Conservation (phyloP, 2,797 vertebrate species). For the Stomatorhinus walkeri region DNA sequence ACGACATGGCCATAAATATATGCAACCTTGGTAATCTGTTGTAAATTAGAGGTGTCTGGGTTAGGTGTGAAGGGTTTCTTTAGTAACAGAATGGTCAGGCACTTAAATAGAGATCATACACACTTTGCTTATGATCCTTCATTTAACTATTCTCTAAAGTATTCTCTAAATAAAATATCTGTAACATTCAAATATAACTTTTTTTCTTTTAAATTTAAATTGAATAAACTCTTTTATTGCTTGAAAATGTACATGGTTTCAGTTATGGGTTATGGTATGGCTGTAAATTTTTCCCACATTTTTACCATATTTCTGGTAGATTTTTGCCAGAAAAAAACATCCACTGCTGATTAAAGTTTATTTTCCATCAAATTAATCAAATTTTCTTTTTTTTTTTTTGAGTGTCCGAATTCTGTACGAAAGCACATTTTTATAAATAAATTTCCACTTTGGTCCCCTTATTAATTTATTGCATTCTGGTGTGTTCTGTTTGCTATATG, state of each 20-base stretch:
- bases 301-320: background rate
- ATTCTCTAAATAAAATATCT: background rate
- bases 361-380: background rate
- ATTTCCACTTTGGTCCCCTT: background rate
- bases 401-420: background rate
- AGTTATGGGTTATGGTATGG: background rate
- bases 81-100: background rate
- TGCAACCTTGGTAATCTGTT: background rate
- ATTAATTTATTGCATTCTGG: background rate
- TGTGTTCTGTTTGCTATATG: background rate
- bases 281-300: background rate
- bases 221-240: background rate
- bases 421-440: background rate
- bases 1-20: background rate
- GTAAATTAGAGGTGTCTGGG: background rate
- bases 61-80: slow-evolving; percentile 14
- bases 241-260: background rate
- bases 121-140: background rate
- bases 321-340: background rate
- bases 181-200: background rate
- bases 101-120: background rate
- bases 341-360: background rate
- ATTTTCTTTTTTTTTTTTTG: background rate
- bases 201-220: background rate
- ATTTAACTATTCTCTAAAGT: slow-evolving; percentile 10